Evolutionary conservation across 2,113 vertebrate species (phyloP).

Genomic region (Oophaga pumilio): DNA sequence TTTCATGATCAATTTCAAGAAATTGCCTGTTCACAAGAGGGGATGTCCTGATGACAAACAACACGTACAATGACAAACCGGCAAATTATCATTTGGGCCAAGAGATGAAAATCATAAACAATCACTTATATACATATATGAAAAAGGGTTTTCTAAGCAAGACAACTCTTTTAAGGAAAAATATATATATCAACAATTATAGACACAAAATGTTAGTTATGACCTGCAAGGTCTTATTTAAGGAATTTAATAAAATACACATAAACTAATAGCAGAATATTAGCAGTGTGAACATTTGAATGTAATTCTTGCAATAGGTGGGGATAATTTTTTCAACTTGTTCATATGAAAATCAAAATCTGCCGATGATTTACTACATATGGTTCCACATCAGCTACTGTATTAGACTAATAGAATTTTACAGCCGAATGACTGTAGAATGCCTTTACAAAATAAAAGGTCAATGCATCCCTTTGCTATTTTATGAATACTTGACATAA

Average conservation of each 20-base stretch:
- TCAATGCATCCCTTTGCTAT: not conserved
- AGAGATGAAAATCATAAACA: no score
- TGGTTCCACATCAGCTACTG: not conserved
- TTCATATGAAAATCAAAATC: not conserved
- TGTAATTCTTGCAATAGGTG: not conserved
- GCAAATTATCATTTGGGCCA: no score
- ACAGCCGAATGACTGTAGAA: not conserved
- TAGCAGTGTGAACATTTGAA: not conserved
- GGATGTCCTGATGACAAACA: no score
- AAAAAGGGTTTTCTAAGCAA: no score
- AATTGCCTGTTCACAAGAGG: no score
- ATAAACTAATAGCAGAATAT: not conserved
- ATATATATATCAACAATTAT: no score
- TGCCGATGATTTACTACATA: not conserved
- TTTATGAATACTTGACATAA: not conserved
- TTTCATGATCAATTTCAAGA: no score
- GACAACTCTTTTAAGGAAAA: no score
- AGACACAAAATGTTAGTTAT: not conserved
- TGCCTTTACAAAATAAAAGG: not conserved
- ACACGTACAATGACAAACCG: no score
- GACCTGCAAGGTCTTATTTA: not conserved
- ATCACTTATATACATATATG: no score
- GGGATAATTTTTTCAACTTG: not conserved
- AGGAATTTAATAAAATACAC: not conserved
- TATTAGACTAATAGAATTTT: not conserved